Percentiles rank a stretch among this genome's conserved stretches.
phyloP scores from a whole-genome alignment of 2,888 invertebrate genomes.

The Thelaira solivaga region DNA sequence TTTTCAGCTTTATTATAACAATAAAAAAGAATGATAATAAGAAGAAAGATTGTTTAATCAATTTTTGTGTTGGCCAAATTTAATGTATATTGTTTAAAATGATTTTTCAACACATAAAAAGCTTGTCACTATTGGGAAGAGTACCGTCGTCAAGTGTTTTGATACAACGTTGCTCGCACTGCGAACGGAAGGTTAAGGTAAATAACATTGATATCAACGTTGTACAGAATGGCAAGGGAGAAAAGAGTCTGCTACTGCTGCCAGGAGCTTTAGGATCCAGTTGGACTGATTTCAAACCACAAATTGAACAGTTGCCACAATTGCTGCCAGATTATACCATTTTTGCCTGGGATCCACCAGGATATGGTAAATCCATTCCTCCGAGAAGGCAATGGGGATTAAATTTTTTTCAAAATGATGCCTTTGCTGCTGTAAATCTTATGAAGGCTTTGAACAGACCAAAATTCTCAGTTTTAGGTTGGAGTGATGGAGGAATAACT shows the following conservation, averaged over 20 bases:
- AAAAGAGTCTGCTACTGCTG: conserved; percentile 81
- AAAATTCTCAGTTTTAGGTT: conserved; percentile 88
- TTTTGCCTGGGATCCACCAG: conserved; percentile 89
- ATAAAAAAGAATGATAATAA: too few relatives aligned
- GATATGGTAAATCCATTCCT: conserved; percentile 90
- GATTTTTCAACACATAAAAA: conserved; percentile 48
- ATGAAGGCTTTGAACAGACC: conserved; percentile 84
- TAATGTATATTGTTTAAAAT: conserved; percentile 50
- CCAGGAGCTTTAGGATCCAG: conserved; percentile 90
- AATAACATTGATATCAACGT: conserved; percentile 81
- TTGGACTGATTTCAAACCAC: conserved; percentile 89
- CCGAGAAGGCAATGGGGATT: conserved; percentile 84
- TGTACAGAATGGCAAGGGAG: conserved; percentile 79
- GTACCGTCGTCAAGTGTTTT: background rate
- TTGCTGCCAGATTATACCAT: conserved; percentile 73
- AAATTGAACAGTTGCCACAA: conserved; percentile 80
- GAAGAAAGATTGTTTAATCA: too few relatives aligned
- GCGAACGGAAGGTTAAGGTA: conserved; percentile 81
- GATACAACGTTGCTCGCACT: conserved; percentile 62
- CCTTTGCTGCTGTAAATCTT: conserved; percentile 82
- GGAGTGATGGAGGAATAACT: conserved; percentile 93
- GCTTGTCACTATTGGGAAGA: background rate
- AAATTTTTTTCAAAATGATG: conserved; percentile 87
- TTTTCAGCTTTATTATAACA: too few relatives aligned
- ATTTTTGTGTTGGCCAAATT: too few relatives aligned